Base-by-base conservation (phyloP, 1,140 invertebrate species). In the Elysia chlorotica region DNA sequence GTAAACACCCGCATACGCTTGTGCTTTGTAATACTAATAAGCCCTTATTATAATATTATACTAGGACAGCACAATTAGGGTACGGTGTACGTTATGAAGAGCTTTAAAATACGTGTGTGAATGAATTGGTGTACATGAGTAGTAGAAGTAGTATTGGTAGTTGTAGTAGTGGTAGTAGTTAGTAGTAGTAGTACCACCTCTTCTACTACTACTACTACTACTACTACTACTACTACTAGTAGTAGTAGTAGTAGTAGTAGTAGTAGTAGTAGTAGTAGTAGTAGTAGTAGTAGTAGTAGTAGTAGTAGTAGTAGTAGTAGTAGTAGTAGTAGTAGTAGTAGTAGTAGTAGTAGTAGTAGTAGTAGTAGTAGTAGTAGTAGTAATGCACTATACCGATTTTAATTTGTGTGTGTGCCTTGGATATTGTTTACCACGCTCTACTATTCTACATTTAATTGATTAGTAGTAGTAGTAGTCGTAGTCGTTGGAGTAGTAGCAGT, bases 331-430 rank as follows among this genome's bases (percentile, higher is more conserved):
- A 66, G 65, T 66, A 66, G 65, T 41, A 66, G 65, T 41, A 66
- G 65, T 66, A 66, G 65, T 66, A 66, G 65, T 66, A 66, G 65
- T 66, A 66, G 65, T 66, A 66, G 65, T 66, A 66, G 41, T 69
- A 69, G 41, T 69, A 69, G 35, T 69, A 69, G 41, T 69, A 69
- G 41, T 69, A 69, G 41, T 69, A 69, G 41, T 69, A 69, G 41
- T 69, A 35, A 69, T 69, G 25, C 48, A 69, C 25, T 21, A 61
- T 63, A 69, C 61, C 35, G 28, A 38, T 66, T n/a, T n/a, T n/a
- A n/a, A n/a, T n/a, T n/a, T n/a, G n/a, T n/a, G n/a, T n/a, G n/a
- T n/a, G n/a, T n/a, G n/a, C n/a, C n/a, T n/a, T n/a, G n/a, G n/a
- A n/a, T n/a, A n/a, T n/a, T n/a, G n/a, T n/a, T n/a, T n/a, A n/a